phyloP scores from a whole-genome alignment of 2,888 invertebrate species.

The Eupithecia exiguata region DNA sequence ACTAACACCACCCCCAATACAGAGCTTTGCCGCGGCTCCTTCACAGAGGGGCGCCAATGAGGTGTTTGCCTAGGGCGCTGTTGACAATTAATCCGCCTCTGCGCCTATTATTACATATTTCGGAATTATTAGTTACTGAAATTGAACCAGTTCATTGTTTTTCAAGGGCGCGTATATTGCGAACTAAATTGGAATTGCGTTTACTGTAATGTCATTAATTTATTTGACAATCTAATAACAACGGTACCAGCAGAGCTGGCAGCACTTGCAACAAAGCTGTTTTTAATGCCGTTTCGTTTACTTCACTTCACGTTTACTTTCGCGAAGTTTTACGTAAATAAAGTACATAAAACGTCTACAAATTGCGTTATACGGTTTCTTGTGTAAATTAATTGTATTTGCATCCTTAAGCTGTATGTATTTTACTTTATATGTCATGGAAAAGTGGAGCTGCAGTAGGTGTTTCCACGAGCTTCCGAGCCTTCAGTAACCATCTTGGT shows the following conservation, averaged over 20 bases:
- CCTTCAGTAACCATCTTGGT: background rate
- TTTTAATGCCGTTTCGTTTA: background rate
- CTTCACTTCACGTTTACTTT: too few relatives aligned
- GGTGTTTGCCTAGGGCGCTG: too few relatives aligned
- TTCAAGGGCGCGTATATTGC: too few relatives aligned
- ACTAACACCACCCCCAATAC: too few relatives aligned
- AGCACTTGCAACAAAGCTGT: conserved; percentile 2
- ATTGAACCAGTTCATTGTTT: too few relatives aligned
- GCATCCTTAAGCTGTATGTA: background rate
- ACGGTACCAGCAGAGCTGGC: background rate
- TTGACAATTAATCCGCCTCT: too few relatives aligned
- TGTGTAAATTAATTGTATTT: background rate
- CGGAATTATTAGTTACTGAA: background rate
- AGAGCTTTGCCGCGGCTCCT: too few relatives aligned
- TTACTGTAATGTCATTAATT: background rate
- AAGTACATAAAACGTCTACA: background rate
- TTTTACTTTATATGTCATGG: background rate
- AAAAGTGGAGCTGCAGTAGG: background rate
- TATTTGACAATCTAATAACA: background rate
- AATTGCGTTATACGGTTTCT: background rate
- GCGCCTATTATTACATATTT: background rate
- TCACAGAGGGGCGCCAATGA: too few relatives aligned
- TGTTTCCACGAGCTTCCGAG: background rate
- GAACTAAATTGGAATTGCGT: too few relatives aligned
- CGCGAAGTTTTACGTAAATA: background rate